phyloP scores from a whole-genome alignment of 2,888 invertebrate genomes.

The Julus scandinavius region DNA sequence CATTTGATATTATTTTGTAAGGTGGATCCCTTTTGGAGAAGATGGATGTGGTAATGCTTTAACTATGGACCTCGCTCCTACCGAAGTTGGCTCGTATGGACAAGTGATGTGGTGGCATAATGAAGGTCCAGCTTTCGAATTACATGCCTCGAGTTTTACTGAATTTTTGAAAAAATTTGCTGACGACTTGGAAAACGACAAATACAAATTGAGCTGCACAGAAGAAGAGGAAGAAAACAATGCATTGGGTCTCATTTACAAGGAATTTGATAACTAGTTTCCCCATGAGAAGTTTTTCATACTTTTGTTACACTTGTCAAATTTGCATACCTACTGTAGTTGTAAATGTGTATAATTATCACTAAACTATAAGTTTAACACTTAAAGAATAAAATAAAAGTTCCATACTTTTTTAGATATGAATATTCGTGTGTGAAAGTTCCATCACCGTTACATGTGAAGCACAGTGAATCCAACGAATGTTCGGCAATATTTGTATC shows the following conservation, averaged over 20 bases:
- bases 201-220: background rate
- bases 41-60: background rate
- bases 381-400: no score
- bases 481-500: no score
- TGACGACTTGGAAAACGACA: slow-evolving; percentile 13
- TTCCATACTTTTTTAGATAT: no score
- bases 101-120: background rate
- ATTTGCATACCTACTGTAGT: no score
- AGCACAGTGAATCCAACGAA: no score
- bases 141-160: background rate
- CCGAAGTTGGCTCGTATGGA: background rate
- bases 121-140: background rate
- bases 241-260: background rate
- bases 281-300: background rate
- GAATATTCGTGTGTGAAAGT: no score
- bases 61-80: background rate
- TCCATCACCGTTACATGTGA: no score
- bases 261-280: background rate
- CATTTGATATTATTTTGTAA: background rate
- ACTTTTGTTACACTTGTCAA: no score
- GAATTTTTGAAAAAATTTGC: slow-evolving; percentile 17
- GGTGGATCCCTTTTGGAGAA: background rate
- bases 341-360: no score
- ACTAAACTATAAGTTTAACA: no score
- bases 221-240: background rate